These are phyloP conservation scores for Potorous gilbertii DNA, from an alignment of 2,797 vertebrate species.

Conservation along the genomic window DNA sequence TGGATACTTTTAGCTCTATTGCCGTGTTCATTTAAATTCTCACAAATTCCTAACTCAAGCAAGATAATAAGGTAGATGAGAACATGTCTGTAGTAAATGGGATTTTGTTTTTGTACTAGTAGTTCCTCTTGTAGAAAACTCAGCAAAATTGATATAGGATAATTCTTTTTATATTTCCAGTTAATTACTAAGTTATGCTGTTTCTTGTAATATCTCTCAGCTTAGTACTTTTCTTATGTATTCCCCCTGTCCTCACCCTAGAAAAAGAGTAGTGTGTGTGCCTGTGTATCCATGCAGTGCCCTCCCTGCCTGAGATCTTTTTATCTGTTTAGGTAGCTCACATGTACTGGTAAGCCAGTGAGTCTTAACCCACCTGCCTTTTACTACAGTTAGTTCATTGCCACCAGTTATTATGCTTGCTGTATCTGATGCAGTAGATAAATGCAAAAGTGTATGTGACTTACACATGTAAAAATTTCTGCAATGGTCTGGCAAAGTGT, in stretches of 20 bases:
- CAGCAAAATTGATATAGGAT: background rate
- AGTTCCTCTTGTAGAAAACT: background rate
- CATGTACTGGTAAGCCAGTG: background rate
- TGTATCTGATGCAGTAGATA: background rate
- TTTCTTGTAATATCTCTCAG: too few relatives aligned
- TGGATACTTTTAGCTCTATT: conserved; percentile 12
- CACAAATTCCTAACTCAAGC: background rate
- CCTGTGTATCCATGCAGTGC: background rate
- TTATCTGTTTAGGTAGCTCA: background rate
- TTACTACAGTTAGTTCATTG: background rate
- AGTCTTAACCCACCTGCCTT: background rate
- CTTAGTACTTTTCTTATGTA: background rate
- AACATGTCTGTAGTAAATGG: background rate
- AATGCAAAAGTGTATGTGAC: background rate
- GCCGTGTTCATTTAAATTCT: background rate
- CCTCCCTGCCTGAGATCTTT: background rate
- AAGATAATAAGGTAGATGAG: background rate
- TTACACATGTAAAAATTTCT: background rate
- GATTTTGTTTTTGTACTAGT: background rate
- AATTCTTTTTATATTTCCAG: too few relatives aligned
- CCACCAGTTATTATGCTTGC: background rate
- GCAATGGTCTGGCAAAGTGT: background rate
- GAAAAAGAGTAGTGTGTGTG: too few relatives aligned
- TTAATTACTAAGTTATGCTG: too few relatives aligned
- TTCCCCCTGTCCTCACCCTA: background rate